A percentile compares a stretch with the other conserved stretches of the same genome.
These are phyloP conservation scores for Bubalus kerabau DNA, from an alignment of 2,113 vertebrate genomes.

Conservation along the genomic window DNA sequence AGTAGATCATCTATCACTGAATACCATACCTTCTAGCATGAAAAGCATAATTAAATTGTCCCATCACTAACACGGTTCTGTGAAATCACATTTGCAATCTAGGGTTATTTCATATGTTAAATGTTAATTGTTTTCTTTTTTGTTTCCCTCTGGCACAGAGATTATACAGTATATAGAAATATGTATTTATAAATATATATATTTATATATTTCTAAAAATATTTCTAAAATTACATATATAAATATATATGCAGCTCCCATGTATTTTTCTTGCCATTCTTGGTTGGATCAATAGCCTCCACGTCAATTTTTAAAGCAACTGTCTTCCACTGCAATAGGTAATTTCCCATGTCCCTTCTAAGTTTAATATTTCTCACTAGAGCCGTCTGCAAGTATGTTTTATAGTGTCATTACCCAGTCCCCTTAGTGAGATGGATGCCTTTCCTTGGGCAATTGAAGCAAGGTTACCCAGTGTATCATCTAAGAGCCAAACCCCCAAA, in stretches of 20 bases:
- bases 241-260: not conserved
- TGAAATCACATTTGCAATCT: not conserved
- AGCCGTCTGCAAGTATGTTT: not conserved
- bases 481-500: not conserved
- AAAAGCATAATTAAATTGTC: not conserved
- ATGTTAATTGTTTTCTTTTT: not conserved
- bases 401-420: conserved; percentile 5
- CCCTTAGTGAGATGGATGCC: conserved; percentile 33
- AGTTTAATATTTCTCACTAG: conserved; percentile 53
- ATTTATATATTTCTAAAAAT: not conserved
- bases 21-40: not conserved
- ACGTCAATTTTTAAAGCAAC: conserved; percentile 20
- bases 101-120: not conserved
- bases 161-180: not conserved
- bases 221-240: not conserved
- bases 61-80: not conserved
- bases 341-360: conserved; percentile 36
- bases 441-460: conserved; percentile 41
- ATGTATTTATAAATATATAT: not conserved
- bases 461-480: conserved; percentile 42
- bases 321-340: not conserved
- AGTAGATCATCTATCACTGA: not conserved
- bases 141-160: not conserved
- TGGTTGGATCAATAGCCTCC: not conserved
- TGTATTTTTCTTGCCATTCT: not conserved